These are phyloP conservation scores for Numida meleagris DNA, from an alignment of 2,113 vertebrate species.

Conservation along the genomic window DNA sequence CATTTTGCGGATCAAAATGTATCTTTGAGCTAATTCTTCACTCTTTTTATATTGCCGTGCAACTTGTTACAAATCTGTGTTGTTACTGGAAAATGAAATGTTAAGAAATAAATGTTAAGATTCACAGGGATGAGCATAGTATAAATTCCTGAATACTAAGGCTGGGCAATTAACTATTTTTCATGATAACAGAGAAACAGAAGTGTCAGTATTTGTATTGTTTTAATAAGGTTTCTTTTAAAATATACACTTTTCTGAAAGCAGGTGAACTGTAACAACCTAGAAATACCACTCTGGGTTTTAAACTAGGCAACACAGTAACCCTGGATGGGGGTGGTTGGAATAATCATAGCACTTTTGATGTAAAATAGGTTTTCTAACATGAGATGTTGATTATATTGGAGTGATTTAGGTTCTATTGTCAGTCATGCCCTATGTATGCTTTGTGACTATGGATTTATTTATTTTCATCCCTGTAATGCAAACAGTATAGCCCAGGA, in stretches of 20 bases:
- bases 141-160: neutral
- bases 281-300: neutral
- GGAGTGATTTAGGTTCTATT: neutral
- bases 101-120: neutral
- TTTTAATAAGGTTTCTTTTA: neutral
- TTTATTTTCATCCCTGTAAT: neutral
- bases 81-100: neutral
- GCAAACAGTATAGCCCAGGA: neutral
- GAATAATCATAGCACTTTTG: neutral
- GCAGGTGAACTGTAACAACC: neutral
- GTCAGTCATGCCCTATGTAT: accelerated
- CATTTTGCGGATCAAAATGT: neutral
- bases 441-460: neutral
- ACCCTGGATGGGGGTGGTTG: neutral
- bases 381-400: neutral
- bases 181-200: neutral
- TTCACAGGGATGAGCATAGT: neutral
- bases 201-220: neutral
- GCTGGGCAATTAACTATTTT: neutral
- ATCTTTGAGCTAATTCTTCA: neutral
- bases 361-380: neutral
- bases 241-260: neutral
- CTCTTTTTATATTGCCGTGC: neutral
- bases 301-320: neutral
- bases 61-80: neutral